Conservation (phyloP, 2,113 vertebrate genomes). For the Ameiurus melas region DNA sequence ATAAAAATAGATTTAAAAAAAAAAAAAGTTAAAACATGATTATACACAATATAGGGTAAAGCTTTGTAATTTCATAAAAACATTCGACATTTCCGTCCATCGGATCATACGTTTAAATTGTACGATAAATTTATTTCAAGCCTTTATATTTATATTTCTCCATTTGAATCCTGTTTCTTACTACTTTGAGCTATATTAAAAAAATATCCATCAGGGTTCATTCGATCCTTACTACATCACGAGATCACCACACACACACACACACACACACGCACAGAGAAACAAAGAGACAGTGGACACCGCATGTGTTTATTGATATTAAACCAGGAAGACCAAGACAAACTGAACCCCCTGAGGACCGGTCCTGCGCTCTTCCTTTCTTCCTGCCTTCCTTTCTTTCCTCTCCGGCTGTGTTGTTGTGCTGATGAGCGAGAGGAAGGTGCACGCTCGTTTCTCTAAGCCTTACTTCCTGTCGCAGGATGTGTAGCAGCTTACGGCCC, state of each 20-base stretch:
- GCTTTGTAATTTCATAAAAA: background rate
- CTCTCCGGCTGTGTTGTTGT: constrained; percentile 15
- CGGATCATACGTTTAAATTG: background rate
- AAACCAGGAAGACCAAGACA: constrained; percentile 12
- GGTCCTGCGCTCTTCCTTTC: constrained; percentile 17
- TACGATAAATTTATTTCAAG: background rate
- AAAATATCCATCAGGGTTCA: background rate
- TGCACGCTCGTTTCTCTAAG: constrained; percentile 27
- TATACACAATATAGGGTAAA: background rate
- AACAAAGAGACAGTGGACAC: background rate
- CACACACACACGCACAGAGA: background rate
- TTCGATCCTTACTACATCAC: background rate
- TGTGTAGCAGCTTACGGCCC: constrained; percentile 27
- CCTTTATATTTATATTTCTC: background rate
- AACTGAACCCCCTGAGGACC: background rate
- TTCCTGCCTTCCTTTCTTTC: constrained; percentile 35
- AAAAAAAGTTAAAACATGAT: background rate
- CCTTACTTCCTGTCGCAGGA: constrained; percentile 57
- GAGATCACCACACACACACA: background rate
- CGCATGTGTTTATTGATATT: constrained; percentile 1
- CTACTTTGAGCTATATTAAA: background rate
- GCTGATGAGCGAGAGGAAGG: constrained; percentile 22
- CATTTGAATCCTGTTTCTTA: background rate
- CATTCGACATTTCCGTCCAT: no score
- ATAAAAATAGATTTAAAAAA: background rate